These are phyloP conservation scores for Callospermophilus lateralis DNA, from an alignment of 2,113 vertebrate species.

Conservation along the genomic window DNA sequence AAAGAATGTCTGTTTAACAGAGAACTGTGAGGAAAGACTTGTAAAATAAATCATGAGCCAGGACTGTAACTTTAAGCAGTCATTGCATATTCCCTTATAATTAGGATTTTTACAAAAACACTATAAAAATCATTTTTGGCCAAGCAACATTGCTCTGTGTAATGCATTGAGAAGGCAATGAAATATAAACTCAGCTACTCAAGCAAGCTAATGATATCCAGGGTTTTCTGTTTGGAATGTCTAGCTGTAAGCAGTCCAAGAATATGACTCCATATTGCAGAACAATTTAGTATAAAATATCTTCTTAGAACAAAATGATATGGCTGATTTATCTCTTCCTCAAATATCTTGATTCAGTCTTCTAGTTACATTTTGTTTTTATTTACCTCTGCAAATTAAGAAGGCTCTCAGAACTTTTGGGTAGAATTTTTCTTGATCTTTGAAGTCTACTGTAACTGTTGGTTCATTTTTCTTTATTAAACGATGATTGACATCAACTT, in stretches of 20 bases:
- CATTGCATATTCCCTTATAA: constrained; percentile 84
- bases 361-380: neutral
- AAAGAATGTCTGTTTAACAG: constrained; percentile 86
- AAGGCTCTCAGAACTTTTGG: neutral
- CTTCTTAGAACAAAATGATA: neutral
- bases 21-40: constrained; percentile 83
- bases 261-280: constrained; percentile 32
- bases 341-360: neutral
- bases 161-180: constrained; percentile 78
- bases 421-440: neutral
- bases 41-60: constrained; percentile 88
- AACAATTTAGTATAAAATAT: neutral
- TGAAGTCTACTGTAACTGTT: neutral
- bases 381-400: neutral
- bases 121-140: constrained; percentile 82
- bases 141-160: constrained; percentile 57
- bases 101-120: constrained; percentile 80
- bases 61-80: constrained; percentile 75
- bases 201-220: constrained; percentile 76
- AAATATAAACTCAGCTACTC: constrained; percentile 79
- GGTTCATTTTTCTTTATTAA: neutral
- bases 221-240: constrained; percentile 54
- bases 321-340: neutral
- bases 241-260: neutral
- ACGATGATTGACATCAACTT: neutral